These are phyloP conservation scores for Lutjanus campechanus DNA, from an alignment of 2,797 vertebrate genomes.

Conservation along the genomic window DNA sequence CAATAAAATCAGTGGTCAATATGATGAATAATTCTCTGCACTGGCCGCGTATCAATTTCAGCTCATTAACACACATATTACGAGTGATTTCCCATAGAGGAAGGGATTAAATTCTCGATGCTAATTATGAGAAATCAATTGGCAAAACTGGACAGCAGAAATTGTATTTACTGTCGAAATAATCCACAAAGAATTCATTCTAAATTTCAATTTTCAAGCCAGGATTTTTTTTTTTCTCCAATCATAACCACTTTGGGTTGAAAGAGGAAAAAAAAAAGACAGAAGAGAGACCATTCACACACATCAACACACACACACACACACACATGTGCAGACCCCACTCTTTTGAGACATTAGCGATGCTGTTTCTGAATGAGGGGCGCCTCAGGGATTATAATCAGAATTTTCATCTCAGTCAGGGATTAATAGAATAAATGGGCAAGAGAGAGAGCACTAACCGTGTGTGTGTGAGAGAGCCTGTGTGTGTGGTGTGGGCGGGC, in stretches of 20 bases:
- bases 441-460: constrained; percentile 53
- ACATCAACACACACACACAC: constrained; percentile 37
- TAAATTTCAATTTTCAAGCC: constrained; percentile 56
- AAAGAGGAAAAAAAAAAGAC: constrained; percentile 4
- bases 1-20: constrained; percentile 43
- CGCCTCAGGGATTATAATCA: constrained; percentile 82
- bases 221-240: constrained; percentile 37
- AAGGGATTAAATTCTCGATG: constrained; percentile 42
- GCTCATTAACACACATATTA: constrained; percentile 53
- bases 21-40: constrained; percentile 8
- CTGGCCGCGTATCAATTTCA: constrained; percentile 42
- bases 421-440: constrained; percentile 83
- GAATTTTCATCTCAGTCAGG: constrained; percentile 82
- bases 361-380: constrained; percentile 79
- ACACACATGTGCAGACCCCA: constrained; percentile 51
- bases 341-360: constrained; percentile 77
- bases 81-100: constrained; percentile 35
- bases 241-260: constrained; percentile 34
- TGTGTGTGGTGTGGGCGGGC: constrained; percentile 33
- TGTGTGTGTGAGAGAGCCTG: constrained; percentile 49
- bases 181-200: constrained; percentile 56
- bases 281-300: constrained; percentile 24
- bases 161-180: constrained; percentile 38
- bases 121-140: constrained; percentile 55
- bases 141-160: constrained; percentile 40